Percentiles rank a stretch among this genome's conserved stretches.
Conservation (phyloP, 2,113 vertebrate genomes). For the Pseudolaguvia tuberculata region DNA sequence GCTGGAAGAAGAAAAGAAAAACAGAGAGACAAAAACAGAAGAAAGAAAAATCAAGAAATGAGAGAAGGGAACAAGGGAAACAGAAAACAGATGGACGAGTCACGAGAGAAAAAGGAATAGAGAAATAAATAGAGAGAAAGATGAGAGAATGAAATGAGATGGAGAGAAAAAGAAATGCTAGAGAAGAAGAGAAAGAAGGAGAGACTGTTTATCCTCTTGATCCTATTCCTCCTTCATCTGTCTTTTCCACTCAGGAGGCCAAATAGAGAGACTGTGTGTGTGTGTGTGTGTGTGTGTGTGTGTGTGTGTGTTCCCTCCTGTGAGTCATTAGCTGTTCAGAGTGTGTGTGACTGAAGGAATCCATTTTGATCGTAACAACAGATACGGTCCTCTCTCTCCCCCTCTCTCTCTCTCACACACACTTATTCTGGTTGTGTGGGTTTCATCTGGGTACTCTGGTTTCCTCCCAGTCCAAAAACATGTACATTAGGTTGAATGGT, state of each 20-base stretch:
- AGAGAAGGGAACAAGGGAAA: slow-evolving; percentile 17
- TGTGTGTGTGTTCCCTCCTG: slow-evolving; percentile 25
- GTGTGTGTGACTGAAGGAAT: slow-evolving; percentile 23
- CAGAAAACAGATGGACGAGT: slow-evolving; percentile 4
- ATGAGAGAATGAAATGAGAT: background rate
- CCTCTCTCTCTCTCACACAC: background rate
- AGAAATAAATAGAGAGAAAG: slow-evolving; percentile 19
- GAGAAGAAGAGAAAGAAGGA: background rate
- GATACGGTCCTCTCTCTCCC: slow-evolving; percentile 1
- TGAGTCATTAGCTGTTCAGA: slow-evolving; percentile 31
- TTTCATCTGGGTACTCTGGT: too few relatives aligned
- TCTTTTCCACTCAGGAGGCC: slow-evolving; percentile 19
- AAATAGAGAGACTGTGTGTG: slow-evolving; percentile 1
- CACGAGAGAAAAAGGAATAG: background rate
- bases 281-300: slow-evolving; percentile 14
- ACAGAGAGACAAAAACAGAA: background rate
- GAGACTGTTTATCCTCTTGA: slow-evolving; percentile 1
- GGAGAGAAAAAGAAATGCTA: background rate
- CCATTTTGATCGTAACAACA: slow-evolving; percentile 28
- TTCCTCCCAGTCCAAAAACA: too few relatives aligned
- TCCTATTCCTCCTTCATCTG: slow-evolving; percentile 3
- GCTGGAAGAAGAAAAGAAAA: slow-evolving; percentile 14
- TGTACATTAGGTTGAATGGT: too few relatives aligned
- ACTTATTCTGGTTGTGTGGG: too few relatives aligned
- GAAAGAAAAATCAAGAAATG: background rate